A percentile compares a stretch with the other conserved stretches of the same genome.
phyloP scores from a whole-genome alignment of 2,888 invertebrate genomes.

The Torymus tubicola region DNA sequence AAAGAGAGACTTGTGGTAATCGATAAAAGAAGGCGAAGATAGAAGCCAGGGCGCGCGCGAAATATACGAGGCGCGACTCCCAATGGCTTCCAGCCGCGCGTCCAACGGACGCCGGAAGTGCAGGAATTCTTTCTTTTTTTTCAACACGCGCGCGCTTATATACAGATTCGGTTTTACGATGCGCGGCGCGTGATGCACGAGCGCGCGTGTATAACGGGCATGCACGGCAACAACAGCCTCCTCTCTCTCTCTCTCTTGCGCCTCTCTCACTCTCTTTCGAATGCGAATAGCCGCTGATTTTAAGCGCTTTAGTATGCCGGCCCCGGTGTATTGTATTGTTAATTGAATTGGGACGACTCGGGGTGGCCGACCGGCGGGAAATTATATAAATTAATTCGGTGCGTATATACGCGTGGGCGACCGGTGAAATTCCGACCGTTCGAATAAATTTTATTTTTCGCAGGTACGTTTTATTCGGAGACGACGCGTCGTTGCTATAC shows the following conservation, averaged over 20 bases:
- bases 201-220: conserved; percentile 22
- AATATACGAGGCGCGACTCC: not conserved
- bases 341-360: conserved; percentile 27
- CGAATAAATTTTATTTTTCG: conserved; percentile 3
- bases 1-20: conserved; percentile 12
- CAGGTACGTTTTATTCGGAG: too few relatives aligned
- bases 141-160: not conserved
- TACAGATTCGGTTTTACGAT: conserved; percentile 36
- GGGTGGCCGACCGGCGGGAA: not conserved
- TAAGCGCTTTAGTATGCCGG: conserved; percentile 9
- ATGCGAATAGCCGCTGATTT: conserved; percentile 39
- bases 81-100: not conserved
- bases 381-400: conserved; percentile 31
- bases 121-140: conserved; percentile 16
- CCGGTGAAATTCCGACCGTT: not conserved
- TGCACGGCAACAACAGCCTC: not conserved
- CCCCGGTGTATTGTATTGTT: conserved; percentile 13
- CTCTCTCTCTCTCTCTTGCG: conserved; percentile 14
- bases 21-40: conserved; percentile 22
- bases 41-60: not conserved
- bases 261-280: conserved; percentile 4
- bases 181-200: conserved; percentile 2
- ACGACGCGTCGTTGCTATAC: too few relatives aligned
- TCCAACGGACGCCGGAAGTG: conserved; percentile 40
- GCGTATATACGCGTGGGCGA: not conserved